phyloP scores from a whole-genome alignment of 2,113 vertebrate species.

The Python bivittatus region DNA sequence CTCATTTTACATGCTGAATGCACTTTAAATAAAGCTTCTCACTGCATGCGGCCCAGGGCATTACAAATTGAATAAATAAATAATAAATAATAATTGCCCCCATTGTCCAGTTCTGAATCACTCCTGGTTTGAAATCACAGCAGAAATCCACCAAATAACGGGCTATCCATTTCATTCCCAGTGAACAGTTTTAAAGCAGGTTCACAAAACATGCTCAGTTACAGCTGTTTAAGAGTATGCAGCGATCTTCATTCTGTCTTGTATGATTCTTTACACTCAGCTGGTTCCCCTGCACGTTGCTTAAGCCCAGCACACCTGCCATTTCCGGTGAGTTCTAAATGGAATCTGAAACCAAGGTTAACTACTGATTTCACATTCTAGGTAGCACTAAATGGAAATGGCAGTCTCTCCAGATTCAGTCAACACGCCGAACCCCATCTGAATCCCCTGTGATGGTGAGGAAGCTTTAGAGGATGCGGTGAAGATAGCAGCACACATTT shows the following conservation, averaged over 20 bases:
- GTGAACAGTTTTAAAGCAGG: not conserved
- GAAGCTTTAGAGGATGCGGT: not conserved
- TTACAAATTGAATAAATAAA: not conserved
- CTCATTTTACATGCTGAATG: not conserved
- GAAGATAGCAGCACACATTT: not conserved
- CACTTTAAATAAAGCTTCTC: not conserved
- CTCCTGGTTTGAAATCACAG: not conserved
- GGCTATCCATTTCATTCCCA: not conserved
- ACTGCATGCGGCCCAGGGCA: not conserved
- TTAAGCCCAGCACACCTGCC: not conserved
- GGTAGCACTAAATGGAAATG: not conserved
- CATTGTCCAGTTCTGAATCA: not conserved
- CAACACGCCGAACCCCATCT: not conserved
- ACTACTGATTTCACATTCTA: not conserved
- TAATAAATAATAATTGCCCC: not conserved
- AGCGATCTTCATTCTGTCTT: not conserved
- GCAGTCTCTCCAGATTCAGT: not conserved
- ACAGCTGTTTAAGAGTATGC: not conserved
- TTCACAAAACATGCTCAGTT: not conserved
- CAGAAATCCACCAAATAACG: not conserved
- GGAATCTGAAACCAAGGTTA: not conserved
- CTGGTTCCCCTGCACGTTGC: not conserved
- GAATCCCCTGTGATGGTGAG: not conserved
- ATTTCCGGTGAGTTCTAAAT: not conserved
- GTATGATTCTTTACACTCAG: not conserved